Evolutionary conservation across 53 echinoderm and acorn worm species (phyloP).

Genomic region (Patiria pectinifera): DNA sequence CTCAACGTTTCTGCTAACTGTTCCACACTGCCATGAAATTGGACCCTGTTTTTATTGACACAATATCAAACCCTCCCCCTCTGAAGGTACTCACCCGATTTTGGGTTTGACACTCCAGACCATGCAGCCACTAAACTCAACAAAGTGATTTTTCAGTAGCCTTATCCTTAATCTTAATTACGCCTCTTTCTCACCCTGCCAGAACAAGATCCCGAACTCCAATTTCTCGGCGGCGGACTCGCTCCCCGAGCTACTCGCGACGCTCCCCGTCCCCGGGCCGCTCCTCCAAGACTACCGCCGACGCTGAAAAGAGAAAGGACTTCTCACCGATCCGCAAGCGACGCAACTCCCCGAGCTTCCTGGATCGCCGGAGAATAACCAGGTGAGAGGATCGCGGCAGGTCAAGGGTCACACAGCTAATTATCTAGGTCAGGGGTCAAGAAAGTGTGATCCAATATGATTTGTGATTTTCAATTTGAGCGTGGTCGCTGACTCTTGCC

Average conservation of each 20-base stretch:
- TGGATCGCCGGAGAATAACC: constrained; percentile 95
- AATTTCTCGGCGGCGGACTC: constrained; percentile 75
- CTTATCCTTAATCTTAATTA: neutral
- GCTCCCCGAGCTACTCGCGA: constrained; percentile 82
- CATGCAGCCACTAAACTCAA: too few relatives aligned
- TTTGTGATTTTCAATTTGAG: neutral
- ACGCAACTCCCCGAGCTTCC: constrained; percentile 93
- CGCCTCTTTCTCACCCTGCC: too few relatives aligned
- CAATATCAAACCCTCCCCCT: too few relatives aligned
- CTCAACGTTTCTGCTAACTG: too few relatives aligned
- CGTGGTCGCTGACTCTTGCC: neutral
- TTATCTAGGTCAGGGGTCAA: neutral
- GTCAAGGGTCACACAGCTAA: neutral
- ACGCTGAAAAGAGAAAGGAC: constrained; percentile 79
- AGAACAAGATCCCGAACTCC: constrained; percentile 34
- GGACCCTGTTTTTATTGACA: too few relatives aligned
- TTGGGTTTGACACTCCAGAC: neutral
- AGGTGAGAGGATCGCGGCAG: constrained; percentile 65
- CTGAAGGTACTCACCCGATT: too few relatives aligned
- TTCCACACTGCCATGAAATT: too few relatives aligned
- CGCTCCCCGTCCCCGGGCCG: constrained; percentile 63
- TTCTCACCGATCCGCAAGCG: constrained; percentile 97
- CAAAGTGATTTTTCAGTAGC: too few relatives aligned
- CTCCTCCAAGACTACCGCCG: constrained; percentile 21
- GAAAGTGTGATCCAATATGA: neutral